Base-by-base conservation (phyloP, 2,888 invertebrate genomes). In the Camptogramma bilineatum region DNA sequence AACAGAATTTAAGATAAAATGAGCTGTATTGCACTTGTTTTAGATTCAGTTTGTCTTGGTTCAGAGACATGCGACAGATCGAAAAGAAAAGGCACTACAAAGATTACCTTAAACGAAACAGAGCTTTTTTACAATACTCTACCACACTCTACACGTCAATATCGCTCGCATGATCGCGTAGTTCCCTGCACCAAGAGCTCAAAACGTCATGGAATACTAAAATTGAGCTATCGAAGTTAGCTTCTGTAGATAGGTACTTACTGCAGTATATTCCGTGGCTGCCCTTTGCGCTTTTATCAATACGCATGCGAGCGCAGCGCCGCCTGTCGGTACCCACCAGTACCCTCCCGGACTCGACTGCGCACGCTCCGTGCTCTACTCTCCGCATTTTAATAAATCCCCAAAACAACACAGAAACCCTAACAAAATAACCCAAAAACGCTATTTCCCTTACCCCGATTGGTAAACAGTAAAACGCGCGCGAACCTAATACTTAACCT, bases 211-310 rank as follows among this genome's bases (percentile, higher is more conserved):
- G 13, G 34, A 39, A 39, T 39, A 39, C 9, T 39, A 39, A 13
- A 13, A 1, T 39, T 39, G 13, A 4, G 10, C 34, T 39, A 39
- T 39, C 31, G 2, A 59, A 52, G 54, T 31, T 17, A 62, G 55
- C 51, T 56, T 46, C 55, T 48, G 31, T 52, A 13, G 31, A 46
- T 51, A 34, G 10, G 1, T 17, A 44, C 44, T 4, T 47, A 42
- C 24, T 53, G 19, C 46, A 44, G 28, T 48, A 24, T 48, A 48
- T 48, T 42, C 60, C 24, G 18, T 54, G 60, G 21, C 47, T 48
- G 50, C 83, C 87, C 87, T 86, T 84, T 86, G 85, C 90, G 87
- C 87, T 88, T 91, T 89, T 90, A 87, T 91, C 91, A 62, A 66
- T 66, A 66, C 66, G 62, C 66, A 59, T 62, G 62, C 84, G 77